phyloP scores from a whole-genome alignment of 2,113 vertebrate species.

The Periophthalmus modestus region DNA sequence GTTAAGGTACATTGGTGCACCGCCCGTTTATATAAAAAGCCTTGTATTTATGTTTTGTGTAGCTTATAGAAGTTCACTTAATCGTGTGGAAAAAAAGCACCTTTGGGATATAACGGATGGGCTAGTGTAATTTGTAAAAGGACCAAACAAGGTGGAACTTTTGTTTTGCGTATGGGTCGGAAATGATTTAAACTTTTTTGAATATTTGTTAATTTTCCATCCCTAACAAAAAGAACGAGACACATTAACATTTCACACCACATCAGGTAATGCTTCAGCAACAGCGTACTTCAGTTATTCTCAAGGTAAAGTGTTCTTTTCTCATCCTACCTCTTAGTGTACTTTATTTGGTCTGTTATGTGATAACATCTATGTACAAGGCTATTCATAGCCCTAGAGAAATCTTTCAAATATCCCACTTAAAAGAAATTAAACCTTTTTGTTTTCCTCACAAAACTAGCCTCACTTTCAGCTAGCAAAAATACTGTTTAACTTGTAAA shows the following conservation, averaged over 20 bases:
- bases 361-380: not conserved
- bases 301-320: not conserved
- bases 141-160: conserved; percentile 2
- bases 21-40: not conserved
- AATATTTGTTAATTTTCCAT: conserved; percentile 22
- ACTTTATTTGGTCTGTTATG: not conserved
- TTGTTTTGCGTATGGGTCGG: not conserved
- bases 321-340: not conserved
- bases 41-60: not conserved
- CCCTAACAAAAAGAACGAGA: conserved; percentile 21
- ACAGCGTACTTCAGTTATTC: not conserved
- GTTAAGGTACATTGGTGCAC: not conserved
- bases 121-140: conserved; percentile 1
- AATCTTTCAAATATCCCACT: too few species aligned
- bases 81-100: not conserved
- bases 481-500: too few species aligned
- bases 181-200: conserved; percentile 12
- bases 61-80: not conserved
- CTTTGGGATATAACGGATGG: not conserved
- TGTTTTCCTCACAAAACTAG: too few species aligned
- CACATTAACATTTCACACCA: not conserved
- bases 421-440: too few species aligned
- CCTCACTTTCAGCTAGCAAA: too few species aligned
- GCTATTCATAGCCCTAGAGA: too few species aligned
- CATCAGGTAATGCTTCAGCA: too few species aligned